phyloP scores from a whole-genome alignment of 2,113 vertebrate genomes.

The Orientallactaga bullata region DNA sequence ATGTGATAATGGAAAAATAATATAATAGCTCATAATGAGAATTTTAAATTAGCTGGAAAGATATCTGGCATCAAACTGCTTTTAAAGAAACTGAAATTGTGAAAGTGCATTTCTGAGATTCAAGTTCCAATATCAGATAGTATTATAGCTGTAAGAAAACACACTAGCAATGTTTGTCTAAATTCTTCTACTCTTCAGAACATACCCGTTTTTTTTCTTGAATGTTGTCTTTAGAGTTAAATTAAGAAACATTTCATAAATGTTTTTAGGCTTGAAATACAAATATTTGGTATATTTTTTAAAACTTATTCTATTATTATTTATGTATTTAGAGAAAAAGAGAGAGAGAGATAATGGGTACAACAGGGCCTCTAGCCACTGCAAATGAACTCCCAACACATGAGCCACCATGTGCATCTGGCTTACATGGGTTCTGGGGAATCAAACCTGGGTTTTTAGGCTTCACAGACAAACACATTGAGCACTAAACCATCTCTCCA shows the following conservation, averaged over 20 bases:
- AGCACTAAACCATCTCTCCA: no score
- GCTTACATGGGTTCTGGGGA: no score
- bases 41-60: not conserved
- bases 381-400: no score
- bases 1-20: not conserved
- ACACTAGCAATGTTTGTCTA: not conserved
- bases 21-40: not conserved
- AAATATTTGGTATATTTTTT: not conserved
- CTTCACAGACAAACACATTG: no score
- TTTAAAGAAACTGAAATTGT: constrained; percentile 18
- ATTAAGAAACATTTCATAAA: constrained; percentile 32
- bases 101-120: not conserved
- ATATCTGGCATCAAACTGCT: not conserved
- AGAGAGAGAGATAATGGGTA: no score
- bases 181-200: constrained; percentile 11
- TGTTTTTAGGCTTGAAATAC: not conserved
- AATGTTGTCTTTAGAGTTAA: not conserved
- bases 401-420: no score
- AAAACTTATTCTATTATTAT: not conserved
- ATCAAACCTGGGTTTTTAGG: no score
- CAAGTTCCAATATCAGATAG: not conserved
- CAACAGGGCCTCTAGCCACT: no score
- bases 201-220: constrained; percentile 8
- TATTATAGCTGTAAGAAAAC: not conserved
- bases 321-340: not conserved